Evolutionary conservation across 2,888 invertebrate genomes (phyloP).

Genomic region (Therioaphis trifolii): DNA sequence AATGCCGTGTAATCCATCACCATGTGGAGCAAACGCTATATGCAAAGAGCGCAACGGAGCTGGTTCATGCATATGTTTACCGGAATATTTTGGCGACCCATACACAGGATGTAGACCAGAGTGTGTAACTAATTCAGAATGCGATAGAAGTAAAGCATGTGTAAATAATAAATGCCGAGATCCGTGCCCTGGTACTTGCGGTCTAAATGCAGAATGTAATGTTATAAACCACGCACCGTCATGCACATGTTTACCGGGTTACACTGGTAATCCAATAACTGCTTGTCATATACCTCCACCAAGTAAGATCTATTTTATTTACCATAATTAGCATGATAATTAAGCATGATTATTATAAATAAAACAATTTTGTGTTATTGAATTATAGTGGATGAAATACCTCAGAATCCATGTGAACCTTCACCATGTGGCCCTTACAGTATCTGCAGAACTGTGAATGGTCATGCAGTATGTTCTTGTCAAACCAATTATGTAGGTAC

Average conservation of each 20-base stretch:
- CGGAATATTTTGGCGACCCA: conserved; percentile 88
- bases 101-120: conserved; percentile 87
- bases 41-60: conserved; percentile 86
- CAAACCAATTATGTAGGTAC: conserved; percentile 77
- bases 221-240: conserved; percentile 86
- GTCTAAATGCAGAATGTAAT: conserved; percentile 81
- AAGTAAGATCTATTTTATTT: conserved; percentile 65
- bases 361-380: conserved; percentile 16
- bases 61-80: conserved; percentile 84
- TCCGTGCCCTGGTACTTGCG: conserved; percentile 86
- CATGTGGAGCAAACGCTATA: conserved; percentile 86
- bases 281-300: conserved; percentile 69
- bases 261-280: conserved; percentile 79
- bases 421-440: conserved; percentile 85
- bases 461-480: conserved; percentile 81
- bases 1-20: conserved; percentile 86
- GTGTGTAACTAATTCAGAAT: conserved; percentile 86
- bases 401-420: conserved; percentile 76
- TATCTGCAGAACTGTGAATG: conserved; percentile 74
- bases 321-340: neutral
- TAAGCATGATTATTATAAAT: too few relatives aligned
- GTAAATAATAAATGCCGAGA: conserved; percentile 86
- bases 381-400: conserved; percentile 69
- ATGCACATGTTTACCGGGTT: conserved; percentile 82
- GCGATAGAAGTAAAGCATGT: conserved; percentile 81